These are phyloP conservation scores for Drosophila quinaria DNA, from an alignment of 2,888 invertebrate genomes.

Conservation along the genomic window DNA sequence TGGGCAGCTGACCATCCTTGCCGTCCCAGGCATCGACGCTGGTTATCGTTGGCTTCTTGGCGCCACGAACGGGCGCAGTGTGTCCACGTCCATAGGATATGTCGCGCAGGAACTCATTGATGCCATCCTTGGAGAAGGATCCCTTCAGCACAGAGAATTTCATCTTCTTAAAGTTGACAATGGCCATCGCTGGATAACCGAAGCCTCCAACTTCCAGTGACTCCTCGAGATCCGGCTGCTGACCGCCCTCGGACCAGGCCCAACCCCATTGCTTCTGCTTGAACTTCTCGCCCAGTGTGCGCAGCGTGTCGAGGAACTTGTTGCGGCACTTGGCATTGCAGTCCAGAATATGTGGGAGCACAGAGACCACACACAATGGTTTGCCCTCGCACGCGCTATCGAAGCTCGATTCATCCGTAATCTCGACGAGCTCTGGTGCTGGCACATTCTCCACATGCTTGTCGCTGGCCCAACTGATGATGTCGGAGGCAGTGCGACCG, in stretches of 20 bases:
- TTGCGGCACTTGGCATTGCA: conserved; percentile 97
- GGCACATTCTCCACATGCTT: conserved; percentile 95
- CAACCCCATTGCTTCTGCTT: conserved; percentile 99
- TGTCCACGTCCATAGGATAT: conserved; percentile 97
- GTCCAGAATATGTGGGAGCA: conserved; percentile 98
- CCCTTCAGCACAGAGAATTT: conserved; percentile 97
- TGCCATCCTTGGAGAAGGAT: conserved; percentile 97
- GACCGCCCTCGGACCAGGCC: conserved; percentile 97
- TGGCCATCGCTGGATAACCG: conserved; percentile 99
- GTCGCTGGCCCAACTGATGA: conserved; percentile 95
- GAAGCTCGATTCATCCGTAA: conserved; percentile 88
- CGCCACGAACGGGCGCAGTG: conserved; percentile 94
- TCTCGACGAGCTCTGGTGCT: conserved; percentile 94
- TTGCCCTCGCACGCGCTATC: conserved; percentile 93
- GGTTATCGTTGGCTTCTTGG: conserved; percentile 90
- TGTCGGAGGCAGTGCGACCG: conserved; percentile 95
- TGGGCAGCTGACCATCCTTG: conserved; percentile 94
- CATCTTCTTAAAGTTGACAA: conserved; percentile 98
- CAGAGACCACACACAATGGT: conserved; percentile 95
- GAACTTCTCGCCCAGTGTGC: conserved; percentile 93
- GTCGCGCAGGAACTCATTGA: conserved; percentile 97
- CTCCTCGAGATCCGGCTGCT: conserved; percentile 93
- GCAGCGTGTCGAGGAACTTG: conserved; percentile 91
- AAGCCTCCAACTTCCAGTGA: conserved; percentile 98
- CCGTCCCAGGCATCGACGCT: conserved; percentile 95